Conservation (phyloP, 2,113 vertebrate genomes). For the Sciurus niger region DNA sequence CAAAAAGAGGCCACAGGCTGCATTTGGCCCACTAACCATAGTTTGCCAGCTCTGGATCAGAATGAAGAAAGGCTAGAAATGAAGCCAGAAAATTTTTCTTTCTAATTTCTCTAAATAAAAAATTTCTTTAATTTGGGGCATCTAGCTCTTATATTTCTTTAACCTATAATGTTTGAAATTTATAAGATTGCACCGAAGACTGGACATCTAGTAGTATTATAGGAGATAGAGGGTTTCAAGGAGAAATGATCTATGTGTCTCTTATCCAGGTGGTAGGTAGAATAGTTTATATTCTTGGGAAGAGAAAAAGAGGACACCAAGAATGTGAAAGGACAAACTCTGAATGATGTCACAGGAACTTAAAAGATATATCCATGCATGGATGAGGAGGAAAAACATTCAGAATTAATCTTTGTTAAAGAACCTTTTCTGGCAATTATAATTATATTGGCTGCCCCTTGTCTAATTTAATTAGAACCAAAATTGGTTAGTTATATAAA, state of each 20-base stretch:
- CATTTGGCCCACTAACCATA: neutral
- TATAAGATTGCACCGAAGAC: neutral
- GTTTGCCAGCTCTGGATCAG: neutral
- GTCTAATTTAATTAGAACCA: conserved; percentile 3
- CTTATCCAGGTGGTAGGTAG: neutral
- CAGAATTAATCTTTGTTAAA: neutral
- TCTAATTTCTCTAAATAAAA: conserved; percentile 39
- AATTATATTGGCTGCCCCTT: neutral
- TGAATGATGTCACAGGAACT: neutral
- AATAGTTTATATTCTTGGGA: neutral
- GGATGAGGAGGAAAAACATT: neutral
- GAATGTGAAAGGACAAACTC: neutral
- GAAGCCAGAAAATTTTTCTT: neutral
- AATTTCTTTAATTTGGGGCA: neutral
- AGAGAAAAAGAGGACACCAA: neutral
- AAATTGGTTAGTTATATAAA: conserved; percentile 16
- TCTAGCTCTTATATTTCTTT: neutral
- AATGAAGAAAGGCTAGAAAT: neutral
- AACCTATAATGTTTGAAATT: neutral
- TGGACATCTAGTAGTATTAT: neutral
- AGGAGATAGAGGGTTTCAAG: neutral
- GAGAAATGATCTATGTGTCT: neutral
- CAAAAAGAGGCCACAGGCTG: neutral
- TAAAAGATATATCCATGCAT: neutral
- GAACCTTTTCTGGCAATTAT: neutral